Percentiles rank a stretch among this genome's conserved stretches.
Conservation (phyloP, 1,140 invertebrate species). For the Plectrocnemia conspersa region DNA sequence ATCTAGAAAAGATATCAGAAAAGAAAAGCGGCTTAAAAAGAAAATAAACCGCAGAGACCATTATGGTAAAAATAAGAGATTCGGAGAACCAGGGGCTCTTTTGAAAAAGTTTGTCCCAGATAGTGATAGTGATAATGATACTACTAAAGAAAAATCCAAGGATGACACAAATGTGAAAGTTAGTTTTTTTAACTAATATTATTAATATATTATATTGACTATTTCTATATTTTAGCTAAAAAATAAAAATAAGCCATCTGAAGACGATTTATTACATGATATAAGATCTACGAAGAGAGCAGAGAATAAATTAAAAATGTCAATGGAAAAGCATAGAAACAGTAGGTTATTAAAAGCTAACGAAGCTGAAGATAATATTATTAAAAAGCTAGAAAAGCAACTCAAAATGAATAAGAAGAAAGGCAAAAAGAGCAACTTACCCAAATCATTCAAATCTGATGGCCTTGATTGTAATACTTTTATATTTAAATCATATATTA, state of each 20-base stretch:
- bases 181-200: background rate
- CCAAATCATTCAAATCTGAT: conserved; percentile 74
- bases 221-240: background rate
- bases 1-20: conserved; percentile 58
- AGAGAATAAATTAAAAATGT: conserved; percentile 49
- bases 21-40: conserved; percentile 52
- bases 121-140: background rate
- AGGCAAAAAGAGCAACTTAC: conserved; percentile 65
- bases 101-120: background rate
- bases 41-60: conserved; percentile 53
- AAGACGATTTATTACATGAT: conserved; percentile 37
- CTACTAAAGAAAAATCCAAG: background rate
- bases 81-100: background rate
- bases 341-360: conserved; percentile 66
- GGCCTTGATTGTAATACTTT: conserved; percentile 84
- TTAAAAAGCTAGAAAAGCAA: conserved; percentile 78
- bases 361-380: conserved; percentile 72
- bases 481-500: conserved; percentile 13
- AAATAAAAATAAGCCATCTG: conserved; percentile 5
- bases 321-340: conserved; percentile 56
- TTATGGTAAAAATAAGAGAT: conserved; percentile 42
- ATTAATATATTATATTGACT: background rate
- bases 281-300: conserved; percentile 44
- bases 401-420: conserved; percentile 76
- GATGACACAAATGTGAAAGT: conserved; percentile 3